phyloP scores from a whole-genome alignment of 1,140 invertebrate species.

The Penaeus japonicus region DNA sequence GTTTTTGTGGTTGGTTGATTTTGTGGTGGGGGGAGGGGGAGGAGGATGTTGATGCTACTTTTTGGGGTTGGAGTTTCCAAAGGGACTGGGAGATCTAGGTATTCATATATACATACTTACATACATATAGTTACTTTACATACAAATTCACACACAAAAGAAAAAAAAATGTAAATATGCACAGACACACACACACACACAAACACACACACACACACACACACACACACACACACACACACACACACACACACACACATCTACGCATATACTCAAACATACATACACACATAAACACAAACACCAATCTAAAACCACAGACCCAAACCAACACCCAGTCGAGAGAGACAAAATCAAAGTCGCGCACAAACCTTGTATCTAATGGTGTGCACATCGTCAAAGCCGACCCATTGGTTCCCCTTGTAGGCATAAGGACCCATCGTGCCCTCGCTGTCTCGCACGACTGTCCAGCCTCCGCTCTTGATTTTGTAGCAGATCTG shows the following conservation, averaged over 20 bases:
- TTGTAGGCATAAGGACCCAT: constrained; percentile 89
- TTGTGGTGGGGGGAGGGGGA: too few species aligned
- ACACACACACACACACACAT: neutral
- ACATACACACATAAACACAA: neutral
- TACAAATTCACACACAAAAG: too few species aligned
- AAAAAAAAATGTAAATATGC: neutral
- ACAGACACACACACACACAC: neutral
- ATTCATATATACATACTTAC: neutral
- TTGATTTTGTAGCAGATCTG: constrained; percentile 60
- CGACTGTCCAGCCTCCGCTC: constrained; percentile 76
- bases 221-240: neutral
- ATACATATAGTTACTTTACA: too few species aligned
- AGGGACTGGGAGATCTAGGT: too few species aligned
- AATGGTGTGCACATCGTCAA: constrained; percentile 83
- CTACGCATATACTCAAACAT: neutral
- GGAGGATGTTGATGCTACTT: too few species aligned
- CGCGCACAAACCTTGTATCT: constrained; percentile 63
- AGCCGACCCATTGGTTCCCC: constrained; percentile 84
- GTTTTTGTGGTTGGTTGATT: too few species aligned
- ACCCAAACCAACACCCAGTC: neutral
- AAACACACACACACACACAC: neutral
- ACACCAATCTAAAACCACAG: neutral
- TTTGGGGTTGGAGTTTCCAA: too few species aligned
- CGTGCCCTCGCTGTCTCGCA: constrained; percentile 76
- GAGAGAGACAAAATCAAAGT: neutral